Conservation (phyloP, 2,888 invertebrate species). For the Ditula angustiorana region DNA sequence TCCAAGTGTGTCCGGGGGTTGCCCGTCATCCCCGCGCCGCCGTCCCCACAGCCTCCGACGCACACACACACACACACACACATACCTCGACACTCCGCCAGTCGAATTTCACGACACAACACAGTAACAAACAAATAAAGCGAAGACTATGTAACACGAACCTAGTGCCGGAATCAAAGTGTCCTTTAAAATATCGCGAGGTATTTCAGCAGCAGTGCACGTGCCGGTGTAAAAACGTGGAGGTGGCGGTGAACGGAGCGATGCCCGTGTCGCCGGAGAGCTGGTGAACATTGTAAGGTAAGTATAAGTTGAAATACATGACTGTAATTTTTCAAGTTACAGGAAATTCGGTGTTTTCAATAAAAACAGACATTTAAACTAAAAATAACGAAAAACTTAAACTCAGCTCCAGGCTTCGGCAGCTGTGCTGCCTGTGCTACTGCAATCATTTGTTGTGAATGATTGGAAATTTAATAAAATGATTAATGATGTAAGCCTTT, state of each 20-base stretch:
- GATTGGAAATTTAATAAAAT: too few relatives aligned
- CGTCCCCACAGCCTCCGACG: constrained; percentile 4
- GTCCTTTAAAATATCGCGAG: background rate
- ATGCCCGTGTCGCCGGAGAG: background rate
- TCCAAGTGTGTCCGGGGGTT: constrained; percentile 13
- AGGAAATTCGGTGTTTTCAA: too few relatives aligned
- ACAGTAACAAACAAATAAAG: background rate
- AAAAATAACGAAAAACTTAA: too few relatives aligned
- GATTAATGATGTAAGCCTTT: too few relatives aligned
- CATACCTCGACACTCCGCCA: background rate
- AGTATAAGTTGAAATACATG: background rate
- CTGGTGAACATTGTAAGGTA: background rate
- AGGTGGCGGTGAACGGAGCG: background rate
- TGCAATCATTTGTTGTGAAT: too few relatives aligned
- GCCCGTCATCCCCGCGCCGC: background rate
- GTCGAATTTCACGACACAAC: background rate
- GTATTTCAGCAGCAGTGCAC: background rate
- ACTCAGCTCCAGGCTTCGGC: too few relatives aligned
- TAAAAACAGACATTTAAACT: too few relatives aligned
- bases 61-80: background rate
- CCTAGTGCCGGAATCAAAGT: background rate
- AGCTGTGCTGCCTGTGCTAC: too few relatives aligned
- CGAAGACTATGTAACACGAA: background rate
- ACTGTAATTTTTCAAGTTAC: too few relatives aligned
- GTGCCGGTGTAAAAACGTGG: background rate